These are phyloP conservation scores for Rhagoletis pomonella DNA, from an alignment of 1,140 invertebrate genomes.

Conservation along the genomic window DNA sequence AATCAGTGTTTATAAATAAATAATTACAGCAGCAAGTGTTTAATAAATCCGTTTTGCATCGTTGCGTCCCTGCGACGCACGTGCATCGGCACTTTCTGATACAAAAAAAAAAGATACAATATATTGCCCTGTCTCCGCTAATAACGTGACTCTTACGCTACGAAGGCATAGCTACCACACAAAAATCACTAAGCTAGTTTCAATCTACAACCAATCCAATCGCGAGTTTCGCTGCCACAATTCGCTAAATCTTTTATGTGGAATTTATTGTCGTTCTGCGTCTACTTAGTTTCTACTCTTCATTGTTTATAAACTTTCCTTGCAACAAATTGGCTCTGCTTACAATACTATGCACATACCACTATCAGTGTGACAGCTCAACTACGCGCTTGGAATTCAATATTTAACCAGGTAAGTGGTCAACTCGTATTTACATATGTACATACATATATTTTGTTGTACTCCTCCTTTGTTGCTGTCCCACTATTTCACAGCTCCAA, in stretches of 20 bases:
- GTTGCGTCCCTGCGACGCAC: too few relatives aligned
- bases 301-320: neutral
- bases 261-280: neutral
- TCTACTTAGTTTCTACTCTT: neutral
- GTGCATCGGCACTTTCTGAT: too few relatives aligned
- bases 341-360: neutral
- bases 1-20: too few relatives aligned
- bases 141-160: too few relatives aligned
- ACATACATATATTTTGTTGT: neutral
- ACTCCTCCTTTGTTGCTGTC: neutral
- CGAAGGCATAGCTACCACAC: too few relatives aligned
- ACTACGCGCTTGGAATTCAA: neutral
- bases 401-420: constrained; percentile 34
- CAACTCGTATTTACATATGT: neutral
- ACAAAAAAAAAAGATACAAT: too few relatives aligned
- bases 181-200: too few relatives aligned
- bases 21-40: too few relatives aligned
- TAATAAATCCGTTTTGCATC: too few relatives aligned
- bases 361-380: neutral
- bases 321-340: neutral
- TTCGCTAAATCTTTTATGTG: neutral
- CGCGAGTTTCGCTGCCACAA: too few relatives aligned
- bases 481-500: neutral
- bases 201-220: neutral
- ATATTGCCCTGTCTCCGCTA: neutral